Evolutionary conservation across 2,797 vertebrate genomes (phyloP).

Genomic region (Craterocephalus amniculus): DNA sequence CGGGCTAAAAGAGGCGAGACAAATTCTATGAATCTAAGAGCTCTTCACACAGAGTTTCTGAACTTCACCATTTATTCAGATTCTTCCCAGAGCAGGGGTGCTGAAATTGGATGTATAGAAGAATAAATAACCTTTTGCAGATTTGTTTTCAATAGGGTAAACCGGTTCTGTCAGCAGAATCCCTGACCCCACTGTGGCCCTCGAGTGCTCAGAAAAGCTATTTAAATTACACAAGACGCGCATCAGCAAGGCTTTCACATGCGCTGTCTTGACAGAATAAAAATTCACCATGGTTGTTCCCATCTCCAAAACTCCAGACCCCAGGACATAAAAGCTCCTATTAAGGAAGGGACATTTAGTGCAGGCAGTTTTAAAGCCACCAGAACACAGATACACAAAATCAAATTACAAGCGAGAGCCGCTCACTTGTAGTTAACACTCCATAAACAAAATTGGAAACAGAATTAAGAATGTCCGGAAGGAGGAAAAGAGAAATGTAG

Average conservation of each 20-base stretch:
- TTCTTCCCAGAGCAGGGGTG: conserved; percentile 13
- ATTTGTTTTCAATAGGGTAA: conserved; percentile 59
- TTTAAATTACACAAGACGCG: conserved; percentile 50
- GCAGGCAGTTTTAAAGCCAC: conserved; percentile 47
- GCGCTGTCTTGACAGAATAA: conserved; percentile 46
- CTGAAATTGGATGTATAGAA: conserved; percentile 57
- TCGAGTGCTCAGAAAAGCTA: conserved; percentile 24
- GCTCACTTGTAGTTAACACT: conserved; percentile 58
- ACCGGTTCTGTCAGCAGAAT: conserved; percentile 57
- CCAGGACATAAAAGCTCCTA: conserved; percentile 45
- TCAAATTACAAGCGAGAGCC: conserved; percentile 65
- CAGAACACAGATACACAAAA: conserved; percentile 68
- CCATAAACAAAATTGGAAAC: conserved; percentile 37
- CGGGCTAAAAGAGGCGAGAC: conserved; percentile 32
- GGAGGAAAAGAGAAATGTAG: not conserved
- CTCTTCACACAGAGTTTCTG: conserved; percentile 36
- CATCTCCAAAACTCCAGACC: conserved; percentile 42
- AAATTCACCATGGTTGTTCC: conserved; percentile 41
- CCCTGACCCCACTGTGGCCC: conserved; percentile 46
- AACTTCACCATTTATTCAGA: conserved; percentile 40
- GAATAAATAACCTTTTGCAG: conserved; percentile 55
- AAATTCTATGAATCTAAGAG: conserved; percentile 43
- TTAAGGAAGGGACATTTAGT: conserved; percentile 49
- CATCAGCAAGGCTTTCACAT: conserved; percentile 11
- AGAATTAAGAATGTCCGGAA: not conserved